Base-by-base conservation (phyloP, 2,888 invertebrate genomes). In the Panzeria rudis region DNA sequence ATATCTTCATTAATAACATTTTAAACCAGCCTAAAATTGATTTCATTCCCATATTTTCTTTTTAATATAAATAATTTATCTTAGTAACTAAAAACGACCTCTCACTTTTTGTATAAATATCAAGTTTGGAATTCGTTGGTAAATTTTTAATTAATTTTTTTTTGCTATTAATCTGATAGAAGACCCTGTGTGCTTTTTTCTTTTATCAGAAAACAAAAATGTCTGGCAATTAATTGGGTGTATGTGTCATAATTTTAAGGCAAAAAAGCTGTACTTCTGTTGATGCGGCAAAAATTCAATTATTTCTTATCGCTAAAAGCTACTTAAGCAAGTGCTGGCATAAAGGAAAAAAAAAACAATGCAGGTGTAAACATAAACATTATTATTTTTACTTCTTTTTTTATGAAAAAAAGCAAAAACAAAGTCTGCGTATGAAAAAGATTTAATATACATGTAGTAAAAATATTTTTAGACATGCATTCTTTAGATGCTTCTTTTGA, bases 301-400 rank as follows among this genome's bases (percentile, higher is more conserved):
- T 82, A 82, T 76, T 77, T 82, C 71, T 72, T 83, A 83, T 83
- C 64, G 23, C 20, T 56, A 25, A 54, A 62, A 81, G 75, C 69
- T 62, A 71, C 69, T 78, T 52, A 81, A 72, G 56, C 44, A 72
- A 52, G 35, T n/a, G n/a, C n/a, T 56, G 66, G 5, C 5, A 35
- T 13, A 47, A 35, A n/a, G n/a, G n/a, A n/a, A n/a, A n/a, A n/a
- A n/a, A n/a, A n/a, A 69, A 61, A 52, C 25, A 54, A 64, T 76
- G 82, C 82, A 83, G 82, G 82, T 83, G 82, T 83, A 83, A 82
- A 83, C 38, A 71, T 71, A 56, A 77, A 77, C 62, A 64, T 71
- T 64, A 77, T 76, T 64, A 59, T 66, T 80, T 50, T 54, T 71
- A n/a, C 9, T 56, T n/a, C 54, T 35, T 64, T 29, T 29, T 29